These are phyloP conservation scores for Scopus umbretta DNA, from an alignment of 2,113 vertebrate species.

Conservation along the genomic window DNA sequence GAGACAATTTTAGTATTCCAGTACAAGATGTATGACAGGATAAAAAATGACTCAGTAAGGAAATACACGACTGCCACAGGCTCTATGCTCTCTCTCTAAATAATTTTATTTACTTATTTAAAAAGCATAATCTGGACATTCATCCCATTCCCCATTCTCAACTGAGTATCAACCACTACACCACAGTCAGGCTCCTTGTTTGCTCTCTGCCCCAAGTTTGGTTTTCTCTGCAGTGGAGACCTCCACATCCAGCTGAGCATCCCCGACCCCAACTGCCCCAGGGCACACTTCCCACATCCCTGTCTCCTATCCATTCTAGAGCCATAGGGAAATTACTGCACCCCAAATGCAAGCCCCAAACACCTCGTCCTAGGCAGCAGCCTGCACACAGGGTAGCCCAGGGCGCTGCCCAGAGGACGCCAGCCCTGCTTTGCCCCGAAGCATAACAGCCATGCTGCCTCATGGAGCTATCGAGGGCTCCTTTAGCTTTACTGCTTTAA, in stretches of 20 bases:
- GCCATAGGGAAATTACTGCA: neutral
- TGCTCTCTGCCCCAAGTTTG: neutral
- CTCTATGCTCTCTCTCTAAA: neutral
- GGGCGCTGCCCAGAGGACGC: neutral
- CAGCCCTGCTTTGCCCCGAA: neutral
- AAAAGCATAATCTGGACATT: neutral
- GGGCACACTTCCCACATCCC: neutral
- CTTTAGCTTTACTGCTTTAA: neutral
- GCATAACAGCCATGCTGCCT: accelerated
- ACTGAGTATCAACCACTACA: neutral
- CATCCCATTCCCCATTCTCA: neutral
- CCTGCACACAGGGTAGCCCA: no score
- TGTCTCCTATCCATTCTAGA: neutral
- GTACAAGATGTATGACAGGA: neutral
- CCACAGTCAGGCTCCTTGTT: neutral
- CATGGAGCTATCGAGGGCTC: neutral
- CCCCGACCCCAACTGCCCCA: neutral
- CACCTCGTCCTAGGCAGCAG: neutral
- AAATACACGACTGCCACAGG: neutral
- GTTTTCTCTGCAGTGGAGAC: neutral
- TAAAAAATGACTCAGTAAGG: neutral
- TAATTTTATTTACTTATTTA: neutral
- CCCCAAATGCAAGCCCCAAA: neutral
- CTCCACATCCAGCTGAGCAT: neutral
- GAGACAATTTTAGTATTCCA: neutral